phyloP scores from a whole-genome alignment of 2,888 invertebrate species.

The Coleophora deauratella region DNA sequence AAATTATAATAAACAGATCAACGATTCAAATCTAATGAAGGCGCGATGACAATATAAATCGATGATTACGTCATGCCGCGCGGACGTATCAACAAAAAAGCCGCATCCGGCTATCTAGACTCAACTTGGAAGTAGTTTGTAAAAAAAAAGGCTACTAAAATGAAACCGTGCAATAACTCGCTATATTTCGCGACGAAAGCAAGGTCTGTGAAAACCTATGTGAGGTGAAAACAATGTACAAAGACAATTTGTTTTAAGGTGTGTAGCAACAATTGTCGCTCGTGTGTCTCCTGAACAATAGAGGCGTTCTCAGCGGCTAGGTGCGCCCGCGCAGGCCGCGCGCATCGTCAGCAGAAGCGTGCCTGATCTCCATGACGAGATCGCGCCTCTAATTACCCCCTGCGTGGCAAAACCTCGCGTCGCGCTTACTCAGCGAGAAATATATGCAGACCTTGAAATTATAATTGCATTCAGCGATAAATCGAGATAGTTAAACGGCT shows the following conservation, averaged over 20 bases:
- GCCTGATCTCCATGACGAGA: conserved; percentile 34
- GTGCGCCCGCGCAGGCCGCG: conserved; percentile 15
- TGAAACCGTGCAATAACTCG: conserved; percentile 24
- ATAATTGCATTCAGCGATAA: conserved; percentile 32
- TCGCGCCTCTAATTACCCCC: conserved; percentile 27
- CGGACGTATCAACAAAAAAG: conserved; percentile 43
- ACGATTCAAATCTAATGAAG: conserved; percentile 29
- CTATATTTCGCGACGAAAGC: conserved; percentile 27
- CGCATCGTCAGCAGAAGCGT: conserved; percentile 12
- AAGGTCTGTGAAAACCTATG: conserved; percentile 40
- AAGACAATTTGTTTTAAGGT: conserved; percentile 36
- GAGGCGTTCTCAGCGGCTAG: conserved; percentile 36
- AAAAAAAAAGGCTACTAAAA: conserved; percentile 19
- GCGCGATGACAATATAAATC: conserved; percentile 42
- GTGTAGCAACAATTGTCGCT: conserved; percentile 44
- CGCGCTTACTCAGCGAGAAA: conserved; percentile 12
- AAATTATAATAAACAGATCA: conserved; percentile 2
- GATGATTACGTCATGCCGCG: conserved; percentile 43
- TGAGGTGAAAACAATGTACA: conserved; percentile 43
- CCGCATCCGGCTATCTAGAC: conserved; percentile 48
- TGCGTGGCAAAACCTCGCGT: conserved; percentile 13
- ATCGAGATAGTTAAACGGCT: conserved; percentile 40
- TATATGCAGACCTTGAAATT: conserved; percentile 30
- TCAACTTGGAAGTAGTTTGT: conserved; percentile 31
- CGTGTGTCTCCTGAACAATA: conserved; percentile 43